Conservation (phyloP, 2,113 vertebrate species). For the Bathybates hornii region DNA sequence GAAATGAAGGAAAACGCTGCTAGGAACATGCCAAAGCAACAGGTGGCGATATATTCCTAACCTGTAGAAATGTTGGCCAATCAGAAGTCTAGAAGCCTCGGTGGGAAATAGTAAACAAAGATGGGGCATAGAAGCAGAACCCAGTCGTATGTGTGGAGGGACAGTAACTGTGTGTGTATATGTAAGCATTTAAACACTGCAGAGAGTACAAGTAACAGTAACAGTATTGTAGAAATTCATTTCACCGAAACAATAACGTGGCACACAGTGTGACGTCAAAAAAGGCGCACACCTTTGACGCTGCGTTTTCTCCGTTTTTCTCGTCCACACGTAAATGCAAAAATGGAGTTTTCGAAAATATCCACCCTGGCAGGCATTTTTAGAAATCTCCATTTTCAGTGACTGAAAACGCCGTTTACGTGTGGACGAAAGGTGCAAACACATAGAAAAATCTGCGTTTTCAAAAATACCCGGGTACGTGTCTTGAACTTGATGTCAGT, state of each 20-base stretch:
- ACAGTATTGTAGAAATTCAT: neutral
- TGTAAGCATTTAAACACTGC: neutral
- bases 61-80: too few relatives aligned
- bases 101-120: too few relatives aligned
- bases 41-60: too few relatives aligned
- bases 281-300: neutral
- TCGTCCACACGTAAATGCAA: rapidly evolving
- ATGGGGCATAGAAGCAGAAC: too few relatives aligned
- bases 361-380: neutral
- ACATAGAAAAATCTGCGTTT: neutral
- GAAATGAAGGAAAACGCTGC: too few relatives aligned
- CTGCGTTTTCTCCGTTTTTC: rapidly evolving
- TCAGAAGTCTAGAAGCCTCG: too few relatives aligned
- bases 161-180: neutral
- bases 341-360: neutral
- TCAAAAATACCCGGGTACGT: neutral
- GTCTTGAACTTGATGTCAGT: neutral
- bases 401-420: rapidly evolving
- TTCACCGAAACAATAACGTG: neutral
- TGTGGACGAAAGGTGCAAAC: neutral
- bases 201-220: neutral
- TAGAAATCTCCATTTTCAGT: neutral
- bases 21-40: too few relatives aligned
- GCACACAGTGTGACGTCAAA: rapidly evolving
- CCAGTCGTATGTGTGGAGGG: too few relatives aligned